phyloP scores from a whole-genome alignment of 2,888 invertebrate species.

The Drosophila bunnanda region DNA sequence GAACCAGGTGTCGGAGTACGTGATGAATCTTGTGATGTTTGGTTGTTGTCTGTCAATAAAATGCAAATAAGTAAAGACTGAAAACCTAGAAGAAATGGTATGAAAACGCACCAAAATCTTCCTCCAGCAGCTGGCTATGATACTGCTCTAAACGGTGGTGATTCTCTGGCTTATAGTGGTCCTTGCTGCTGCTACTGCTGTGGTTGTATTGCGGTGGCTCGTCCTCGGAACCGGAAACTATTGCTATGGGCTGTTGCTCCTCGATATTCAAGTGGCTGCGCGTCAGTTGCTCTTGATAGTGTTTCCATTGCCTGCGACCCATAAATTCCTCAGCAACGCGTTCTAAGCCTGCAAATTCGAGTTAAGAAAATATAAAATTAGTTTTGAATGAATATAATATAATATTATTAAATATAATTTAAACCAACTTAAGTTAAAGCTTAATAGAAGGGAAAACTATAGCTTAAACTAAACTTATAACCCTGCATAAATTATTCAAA shows the following conservation, averaged over 20 bases:
- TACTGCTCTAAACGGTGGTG: conserved; percentile 71
- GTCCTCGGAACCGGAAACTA: conserved; percentile 50
- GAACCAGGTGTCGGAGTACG: conserved; percentile 53
- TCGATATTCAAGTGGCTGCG: conserved; percentile 85
- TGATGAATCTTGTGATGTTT: conserved; percentile 73
- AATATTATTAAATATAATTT: too few species aligned
- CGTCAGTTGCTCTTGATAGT: conserved; percentile 92
- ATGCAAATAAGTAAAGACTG: neutral
- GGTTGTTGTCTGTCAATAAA: conserved; percentile 56
- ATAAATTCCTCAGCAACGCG: conserved; percentile 98
- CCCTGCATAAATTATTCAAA: conserved; percentile 43
- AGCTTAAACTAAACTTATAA: neutral
- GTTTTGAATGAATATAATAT: too few species aligned
- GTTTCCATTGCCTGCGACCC: conserved; percentile 98
- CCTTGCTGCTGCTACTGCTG: conserved; percentile 32
- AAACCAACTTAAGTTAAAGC: too few species aligned
- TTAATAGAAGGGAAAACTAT: neutral
- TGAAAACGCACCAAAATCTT: conserved; percentile 59
- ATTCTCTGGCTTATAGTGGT: conserved; percentile 66
- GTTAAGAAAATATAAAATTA: neutral
- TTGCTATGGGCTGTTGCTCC: conserved; percentile 77
- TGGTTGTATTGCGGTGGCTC: conserved; percentile 46
- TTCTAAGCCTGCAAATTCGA: conserved; percentile 91
- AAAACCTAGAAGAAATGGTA: neutral
- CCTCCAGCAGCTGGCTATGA: conserved; percentile 58